Percentiles rank a stretch among this genome's conserved stretches.
Evolutionary conservation across 1,140 invertebrate genomes (phyloP).

Genomic region (Drosophila simulans): DNA sequence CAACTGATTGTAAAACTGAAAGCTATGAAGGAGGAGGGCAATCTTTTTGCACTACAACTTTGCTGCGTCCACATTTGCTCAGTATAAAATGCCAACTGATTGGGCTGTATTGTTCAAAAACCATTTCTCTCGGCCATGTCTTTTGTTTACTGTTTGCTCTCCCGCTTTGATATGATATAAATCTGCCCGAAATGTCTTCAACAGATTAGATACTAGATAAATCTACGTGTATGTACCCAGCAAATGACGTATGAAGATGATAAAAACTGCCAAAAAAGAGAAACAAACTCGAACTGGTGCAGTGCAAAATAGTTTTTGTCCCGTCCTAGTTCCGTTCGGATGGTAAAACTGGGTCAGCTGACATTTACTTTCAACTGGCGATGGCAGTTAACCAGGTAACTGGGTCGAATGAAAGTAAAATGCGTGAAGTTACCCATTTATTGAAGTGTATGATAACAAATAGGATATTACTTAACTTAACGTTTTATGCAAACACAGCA

Average conservation of each 20-base stretch:
- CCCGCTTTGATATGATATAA: constrained; percentile 60
- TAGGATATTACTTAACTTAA: too few relatives aligned
- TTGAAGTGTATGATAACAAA: background rate
- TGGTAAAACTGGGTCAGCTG: constrained; percentile 67
- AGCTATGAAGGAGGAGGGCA: constrained; percentile 10
- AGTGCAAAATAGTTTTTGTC: constrained; percentile 27
- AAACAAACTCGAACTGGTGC: constrained; percentile 16
- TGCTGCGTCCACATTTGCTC: constrained; percentile 40
- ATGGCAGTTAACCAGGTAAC: constrained; percentile 17
- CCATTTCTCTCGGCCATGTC: constrained; percentile 16
- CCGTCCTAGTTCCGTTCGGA: constrained; percentile 44
- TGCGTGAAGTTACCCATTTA: background rate
- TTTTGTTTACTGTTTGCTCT: constrained; percentile 53
- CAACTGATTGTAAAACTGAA: constrained; percentile 16
- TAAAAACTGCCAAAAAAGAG: constrained; percentile 23
- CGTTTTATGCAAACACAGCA: too few relatives aligned
- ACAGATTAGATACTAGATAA: constrained; percentile 67
- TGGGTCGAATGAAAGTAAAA: constrained; percentile 19
- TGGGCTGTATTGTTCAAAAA: constrained; percentile 3
- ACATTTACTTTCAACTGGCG: constrained; percentile 47
- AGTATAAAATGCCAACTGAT: constrained; percentile 61
- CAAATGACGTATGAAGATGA: constrained; percentile 41
- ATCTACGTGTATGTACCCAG: constrained; percentile 9
- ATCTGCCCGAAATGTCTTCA: constrained; percentile 56
- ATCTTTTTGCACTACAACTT: constrained; percentile 8